phyloP scores from a whole-genome alignment of 2,113 vertebrate genomes.

The Odocoileus hemionus region DNA sequence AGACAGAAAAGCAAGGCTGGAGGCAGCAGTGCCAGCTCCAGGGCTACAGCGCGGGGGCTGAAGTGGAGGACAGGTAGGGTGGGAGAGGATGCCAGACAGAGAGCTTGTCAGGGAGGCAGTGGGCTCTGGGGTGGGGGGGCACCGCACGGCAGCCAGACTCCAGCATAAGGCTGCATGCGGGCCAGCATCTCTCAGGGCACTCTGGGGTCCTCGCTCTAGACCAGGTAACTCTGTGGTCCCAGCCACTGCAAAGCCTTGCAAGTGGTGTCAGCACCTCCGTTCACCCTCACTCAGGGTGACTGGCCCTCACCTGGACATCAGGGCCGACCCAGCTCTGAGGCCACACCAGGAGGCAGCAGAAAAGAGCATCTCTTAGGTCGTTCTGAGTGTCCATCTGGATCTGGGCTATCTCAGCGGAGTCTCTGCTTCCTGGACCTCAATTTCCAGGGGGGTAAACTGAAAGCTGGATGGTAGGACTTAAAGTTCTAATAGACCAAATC shows the following conservation, averaged over 20 bases:
- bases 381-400: neutral
- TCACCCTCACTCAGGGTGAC: neutral
- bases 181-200: neutral
- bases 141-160: neutral
- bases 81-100: neutral
- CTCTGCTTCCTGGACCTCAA: neutral
- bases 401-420: neutral
- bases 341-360: neutral
- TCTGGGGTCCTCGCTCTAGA: neutral
- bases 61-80: neutral
- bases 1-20: neutral
- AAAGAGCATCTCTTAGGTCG: neutral
- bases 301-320: no score
- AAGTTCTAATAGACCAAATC: neutral
- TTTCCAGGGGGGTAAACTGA: neutral
- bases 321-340: no score
- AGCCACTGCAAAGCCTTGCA: no score
- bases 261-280: no score
- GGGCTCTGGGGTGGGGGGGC: neutral
- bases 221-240: accelerated
- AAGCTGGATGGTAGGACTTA: neutral
- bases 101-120: accelerated
- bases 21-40: neutral
- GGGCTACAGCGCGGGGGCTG: neutral
- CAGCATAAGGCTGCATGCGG: neutral